Evolutionary conservation across 2,797 vertebrate genomes (phyloP), one percentile per base, ranked within the genome.

Genomic region (Anguilla obscura): DNA sequence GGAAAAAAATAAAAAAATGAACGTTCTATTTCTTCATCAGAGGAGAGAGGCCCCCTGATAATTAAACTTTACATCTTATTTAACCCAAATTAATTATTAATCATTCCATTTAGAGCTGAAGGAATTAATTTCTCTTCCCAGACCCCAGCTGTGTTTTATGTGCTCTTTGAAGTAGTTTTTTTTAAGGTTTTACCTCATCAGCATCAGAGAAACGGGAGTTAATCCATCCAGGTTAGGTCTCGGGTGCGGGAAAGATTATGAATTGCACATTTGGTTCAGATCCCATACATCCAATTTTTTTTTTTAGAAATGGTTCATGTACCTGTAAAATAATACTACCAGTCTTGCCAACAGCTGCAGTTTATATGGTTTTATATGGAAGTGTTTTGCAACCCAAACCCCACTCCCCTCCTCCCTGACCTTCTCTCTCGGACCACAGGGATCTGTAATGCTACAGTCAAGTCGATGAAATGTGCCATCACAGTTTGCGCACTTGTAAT

Each of bases 41-140:
- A 48, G 40, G 21, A 50, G 45, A 89, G 87, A 86, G 88, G 84
- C 90, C 84, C 74, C n/a, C 48, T 93, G 88, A 93, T 94, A 94
- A 95, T 95, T 95, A 92, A 94, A 93, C 90, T 89, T 90, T 91
- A 89, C n/a, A 56, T 92, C 90, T 92, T 91, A 85, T 93, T 92
- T 89, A 92, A 93, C 87, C 88, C 40, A 85, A 87, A 92, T 92
- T 89, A 89, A 94, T 93, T 93, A 94, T 93, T 88, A 90, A 94
- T 91, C 89, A 88, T 86, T n/a, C 33, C 69, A 88, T 90, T 88
- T 76, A 40, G 85, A 86, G 76, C 36, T 27, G 12, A 63, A 52
- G 69, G 33, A 74, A 76, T 90, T 85, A 88, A 45, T 86, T 88
- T 92, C 87, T 21, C 88, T 91, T 83, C 87, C 7, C n/a, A 6